phyloP scores from a whole-genome alignment of 1,140 invertebrate genomes.

The Dendrolimus punctatus region DNA sequence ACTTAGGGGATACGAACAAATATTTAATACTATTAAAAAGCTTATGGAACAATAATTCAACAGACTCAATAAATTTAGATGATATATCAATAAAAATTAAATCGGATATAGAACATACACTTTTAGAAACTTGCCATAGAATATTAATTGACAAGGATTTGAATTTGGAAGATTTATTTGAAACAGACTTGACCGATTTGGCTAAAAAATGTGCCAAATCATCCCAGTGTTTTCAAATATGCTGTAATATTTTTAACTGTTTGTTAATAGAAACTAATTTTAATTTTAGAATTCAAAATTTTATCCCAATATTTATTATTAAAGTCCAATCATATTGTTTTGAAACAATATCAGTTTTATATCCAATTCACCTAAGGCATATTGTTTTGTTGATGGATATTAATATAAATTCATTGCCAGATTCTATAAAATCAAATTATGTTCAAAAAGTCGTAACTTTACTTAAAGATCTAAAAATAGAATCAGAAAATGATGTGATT shows the following conservation, averaged over 20 bases:
- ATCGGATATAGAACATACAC: constrained; percentile 38
- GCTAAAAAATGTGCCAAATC: constrained; percentile 31
- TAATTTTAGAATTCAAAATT: constrained; percentile 26
- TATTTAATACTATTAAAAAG: constrained; percentile 24
- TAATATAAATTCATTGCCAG: constrained; percentile 24
- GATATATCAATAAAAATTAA: constrained; percentile 46
- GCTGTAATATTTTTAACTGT: constrained; percentile 38
- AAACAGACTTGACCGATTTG: constrained; percentile 22
- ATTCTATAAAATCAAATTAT: constrained; percentile 23
- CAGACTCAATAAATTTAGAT: constrained; percentile 14
- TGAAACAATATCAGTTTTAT: constrained; percentile 26
- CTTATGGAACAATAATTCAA: constrained; percentile 11
- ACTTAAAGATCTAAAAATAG: constrained; percentile 29
- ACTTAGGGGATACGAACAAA: constrained; percentile 34
- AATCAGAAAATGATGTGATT: constrained; percentile 39
- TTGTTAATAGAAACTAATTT: constrained; percentile 42
- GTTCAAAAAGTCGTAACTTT: constrained; percentile 18
- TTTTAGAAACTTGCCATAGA: constrained; percentile 26
- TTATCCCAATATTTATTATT: constrained; percentile 35
- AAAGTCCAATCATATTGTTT: constrained; percentile 25
- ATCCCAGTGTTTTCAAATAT: constrained; percentile 46
- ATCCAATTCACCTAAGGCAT: constrained; percentile 30
- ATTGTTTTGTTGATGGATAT: constrained; percentile 43
- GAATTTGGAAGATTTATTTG: constrained; percentile 23
- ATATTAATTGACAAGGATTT: constrained; percentile 18